A percentile compares a stretch with the other conserved stretches of the same genome.
Conservation (phyloP, 2,797 vertebrate species). For the Emydoidea blandingii region DNA sequence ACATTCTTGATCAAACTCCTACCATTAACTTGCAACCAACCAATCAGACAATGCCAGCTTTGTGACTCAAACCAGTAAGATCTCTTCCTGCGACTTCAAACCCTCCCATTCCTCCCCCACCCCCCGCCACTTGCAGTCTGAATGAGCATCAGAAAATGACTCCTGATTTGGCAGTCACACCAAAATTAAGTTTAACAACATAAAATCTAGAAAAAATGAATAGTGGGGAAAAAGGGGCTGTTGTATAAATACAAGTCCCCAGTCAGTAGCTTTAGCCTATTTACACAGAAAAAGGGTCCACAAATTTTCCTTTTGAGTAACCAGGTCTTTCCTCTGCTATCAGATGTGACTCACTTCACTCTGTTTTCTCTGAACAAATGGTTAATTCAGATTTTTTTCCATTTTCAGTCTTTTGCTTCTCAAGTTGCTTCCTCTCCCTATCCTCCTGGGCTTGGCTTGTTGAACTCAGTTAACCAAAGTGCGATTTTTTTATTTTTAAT, state of each 20-base stretch:
- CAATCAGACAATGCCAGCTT: slow-evolving; percentile 79
- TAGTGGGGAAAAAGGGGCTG: slow-evolving; percentile 23
- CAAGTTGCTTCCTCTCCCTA: slow-evolving; percentile 20
- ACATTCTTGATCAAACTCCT: slow-evolving; percentile 81
- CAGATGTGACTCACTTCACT: slow-evolving; percentile 30
- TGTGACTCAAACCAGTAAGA: slow-evolving; percentile 81
- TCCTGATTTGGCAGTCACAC: slow-evolving; percentile 26
- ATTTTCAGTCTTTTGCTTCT: neutral
- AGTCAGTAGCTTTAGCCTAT: slow-evolving; percentile 8
- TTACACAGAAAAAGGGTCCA: slow-evolving; percentile 18
- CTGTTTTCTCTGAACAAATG: slow-evolving; percentile 13
- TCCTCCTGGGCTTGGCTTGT: slow-evolving; percentile 59
- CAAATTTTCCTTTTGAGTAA: slow-evolving; percentile 48
- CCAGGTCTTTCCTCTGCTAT: slow-evolving; percentile 60
- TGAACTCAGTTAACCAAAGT: slow-evolving; percentile 28
- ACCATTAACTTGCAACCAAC: slow-evolving; percentile 79
- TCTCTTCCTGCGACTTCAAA: slow-evolving; percentile 71
- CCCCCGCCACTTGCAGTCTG: slow-evolving; percentile 61
- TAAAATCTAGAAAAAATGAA: neutral
- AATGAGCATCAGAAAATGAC: slow-evolving; percentile 53
- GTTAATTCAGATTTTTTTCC: slow-evolving; percentile 17
- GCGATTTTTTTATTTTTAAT: neutral
- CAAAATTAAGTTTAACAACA: slow-evolving; percentile 28
- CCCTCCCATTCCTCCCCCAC: slow-evolving; percentile 63
- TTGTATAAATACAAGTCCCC: slow-evolving; percentile 38